Evolutionary conservation across 2,797 vertebrate genomes (phyloP).

Genomic region (Ctenosaura bakeri): DNA sequence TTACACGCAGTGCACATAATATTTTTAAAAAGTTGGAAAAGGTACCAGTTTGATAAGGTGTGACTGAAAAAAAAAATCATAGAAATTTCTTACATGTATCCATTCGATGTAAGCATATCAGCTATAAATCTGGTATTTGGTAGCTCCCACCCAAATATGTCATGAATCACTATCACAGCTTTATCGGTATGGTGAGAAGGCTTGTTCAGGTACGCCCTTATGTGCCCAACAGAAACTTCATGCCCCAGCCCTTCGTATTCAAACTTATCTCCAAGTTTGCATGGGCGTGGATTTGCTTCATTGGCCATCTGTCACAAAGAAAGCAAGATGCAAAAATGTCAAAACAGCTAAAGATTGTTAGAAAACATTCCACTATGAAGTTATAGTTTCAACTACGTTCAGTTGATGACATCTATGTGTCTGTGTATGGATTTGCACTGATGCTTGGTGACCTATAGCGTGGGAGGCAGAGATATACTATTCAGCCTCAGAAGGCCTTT

Average conservation of each 20-base stretch:
- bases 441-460: neutral
- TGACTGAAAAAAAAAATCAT: neutral
- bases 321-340: slow-evolving; percentile 43
- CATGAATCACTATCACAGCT: slow-evolving; percentile 91
- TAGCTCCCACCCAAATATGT: slow-evolving; percentile 92
- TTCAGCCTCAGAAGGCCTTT: neutral
- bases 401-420: too few relatives aligned
- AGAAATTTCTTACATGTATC: slow-evolving; percentile 83
- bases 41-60: accelerated
- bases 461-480: neutral
- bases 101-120: slow-evolving; percentile 89
- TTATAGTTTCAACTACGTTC: neutral
- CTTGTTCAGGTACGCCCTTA: slow-evolving; percentile 86
- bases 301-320: slow-evolving; percentile 86
- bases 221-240: slow-evolving; percentile 89
- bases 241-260: slow-evolving; percentile 88
- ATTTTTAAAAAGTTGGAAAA: neutral
- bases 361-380: neutral
- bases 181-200: slow-evolving; percentile 81
- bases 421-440: neutral
- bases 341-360: neutral
- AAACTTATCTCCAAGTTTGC: slow-evolving; percentile 88
- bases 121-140: slow-evolving; percentile 93
- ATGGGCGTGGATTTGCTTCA: slow-evolving; percentile 88
- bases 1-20: neutral